These are phyloP conservation scores for Electrophaes corylata DNA, from an alignment of 2,888 invertebrate species.

Conservation along the genomic window DNA sequence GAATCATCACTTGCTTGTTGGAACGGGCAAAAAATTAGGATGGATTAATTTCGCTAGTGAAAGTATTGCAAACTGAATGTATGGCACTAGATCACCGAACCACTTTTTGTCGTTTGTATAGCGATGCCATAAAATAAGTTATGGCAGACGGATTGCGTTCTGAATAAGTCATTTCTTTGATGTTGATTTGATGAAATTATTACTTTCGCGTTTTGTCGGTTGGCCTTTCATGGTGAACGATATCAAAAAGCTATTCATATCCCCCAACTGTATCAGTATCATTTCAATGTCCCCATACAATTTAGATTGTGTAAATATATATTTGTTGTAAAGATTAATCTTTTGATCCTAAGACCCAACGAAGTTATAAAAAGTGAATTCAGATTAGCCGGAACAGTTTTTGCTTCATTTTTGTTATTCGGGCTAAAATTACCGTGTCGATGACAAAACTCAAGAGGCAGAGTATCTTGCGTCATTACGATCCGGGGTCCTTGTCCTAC, in stretches of 20 bases:
- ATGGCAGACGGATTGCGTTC: conserved; percentile 42
- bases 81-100: conserved; percentile 26
- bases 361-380: conserved; percentile 4
- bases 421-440: conserved; percentile 12
- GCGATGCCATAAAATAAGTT: conserved; percentile 43
- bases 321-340: conserved; percentile 7
- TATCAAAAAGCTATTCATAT: conserved; percentile 15
- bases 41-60: conserved; percentile 38
- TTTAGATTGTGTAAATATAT: conserved; percentile 3
- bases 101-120: conserved; percentile 31
- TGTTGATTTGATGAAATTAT: conserved; percentile 40
- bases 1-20: conserved; percentile 35
- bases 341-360: conserved; percentile 11
- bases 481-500: conserved; percentile 40
- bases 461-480: conserved; percentile 29
- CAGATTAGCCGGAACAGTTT: conserved; percentile 9
- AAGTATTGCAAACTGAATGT: conserved; percentile 34
- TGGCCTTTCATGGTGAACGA: conserved; percentile 29
- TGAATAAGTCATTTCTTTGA: conserved; percentile 43
- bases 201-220: conserved; percentile 32
- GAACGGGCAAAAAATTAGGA: conserved; percentile 33
- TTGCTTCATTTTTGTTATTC: conserved; percentile 9
- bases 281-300: conserved; percentile 16
- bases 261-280: conserved; percentile 15
- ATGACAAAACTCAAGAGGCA: conserved; percentile 19